These are phyloP conservation scores for Hirudinaria manillensis DNA, from an alignment of 2,888 invertebrate species.

Conservation along the genomic window DNA sequence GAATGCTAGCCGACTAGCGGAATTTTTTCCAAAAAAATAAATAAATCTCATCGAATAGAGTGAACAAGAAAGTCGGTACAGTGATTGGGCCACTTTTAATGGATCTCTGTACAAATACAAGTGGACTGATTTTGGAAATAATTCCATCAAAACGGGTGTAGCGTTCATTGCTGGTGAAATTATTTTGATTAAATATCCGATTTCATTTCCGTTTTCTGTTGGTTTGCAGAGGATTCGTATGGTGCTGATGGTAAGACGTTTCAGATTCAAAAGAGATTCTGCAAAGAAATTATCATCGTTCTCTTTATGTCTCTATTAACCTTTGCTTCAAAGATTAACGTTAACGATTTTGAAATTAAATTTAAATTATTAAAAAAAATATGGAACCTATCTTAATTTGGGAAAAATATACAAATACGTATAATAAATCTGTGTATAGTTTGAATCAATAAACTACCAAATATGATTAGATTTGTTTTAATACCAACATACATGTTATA, in stretches of 20 bases:
- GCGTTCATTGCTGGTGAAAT: conserved; percentile 24
- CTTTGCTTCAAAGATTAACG: too few species aligned
- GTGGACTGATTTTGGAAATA: conserved; percentile 32
- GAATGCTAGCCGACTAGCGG: neutral
- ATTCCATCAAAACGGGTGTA: conserved; percentile 6
- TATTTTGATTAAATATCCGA: conserved; percentile 31
- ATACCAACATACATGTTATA: too few species aligned
- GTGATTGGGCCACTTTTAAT: conserved; percentile 33
- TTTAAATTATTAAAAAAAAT: neutral
- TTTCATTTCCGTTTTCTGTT: neutral
- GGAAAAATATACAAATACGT: neutral
- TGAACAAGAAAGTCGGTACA: conserved; percentile 24
- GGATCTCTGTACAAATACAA: conserved; percentile 36
- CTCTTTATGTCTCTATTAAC: too few species aligned
- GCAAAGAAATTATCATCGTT: neutral
- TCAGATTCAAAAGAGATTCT: neutral
- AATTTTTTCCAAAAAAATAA: conserved; percentile 29
- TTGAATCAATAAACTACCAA: neutral
- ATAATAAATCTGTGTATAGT: neutral
- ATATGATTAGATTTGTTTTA: neutral
- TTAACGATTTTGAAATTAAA: neutral
- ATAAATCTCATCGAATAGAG: conserved; percentile 29
- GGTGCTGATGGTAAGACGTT: conserved; percentile 14
- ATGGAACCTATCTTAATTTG: neutral
- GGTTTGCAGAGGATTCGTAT: conserved; percentile 34